Evolutionary conservation across 1,140 invertebrate genomes (phyloP), one percentile per base, ranked within the genome.

Genomic region (Bombus cullumanus): DNA sequence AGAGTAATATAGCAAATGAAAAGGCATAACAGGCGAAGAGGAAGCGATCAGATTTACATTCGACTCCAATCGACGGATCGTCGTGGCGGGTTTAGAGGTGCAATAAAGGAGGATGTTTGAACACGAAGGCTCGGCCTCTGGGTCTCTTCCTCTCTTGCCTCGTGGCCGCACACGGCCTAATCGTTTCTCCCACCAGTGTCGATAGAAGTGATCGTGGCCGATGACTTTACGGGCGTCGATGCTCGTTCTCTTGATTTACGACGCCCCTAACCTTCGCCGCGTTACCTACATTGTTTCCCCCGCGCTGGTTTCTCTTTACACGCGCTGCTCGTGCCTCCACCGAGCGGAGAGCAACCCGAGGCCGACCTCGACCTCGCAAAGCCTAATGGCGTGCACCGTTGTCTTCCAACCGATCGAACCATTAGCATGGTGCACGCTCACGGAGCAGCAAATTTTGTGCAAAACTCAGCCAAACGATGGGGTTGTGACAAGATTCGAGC

Each of bases 241-340:
- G 92, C 93, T 93, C 93, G 93, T 94, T 93, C 89, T 85, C 88
- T 90, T 94, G 93, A 94, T 94, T 94, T 94, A 94, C 91, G 92
- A 83, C 88, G 85, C 91, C 86, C 91, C 92, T 93, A 94, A 94
- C 93, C 92, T 92, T 94, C 92, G 89, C 88, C 90, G 89, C 88
- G 88, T 88, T 89, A 89, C 85, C 89, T 88, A 93, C 92, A 93
- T 93, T 93, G 93, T 93, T 92, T 92, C 76, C 86, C 74, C 86
- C 39, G 87, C 73, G 80, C 59, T 83, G 77, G 78, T 88, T 86
- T 91, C 81, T 86, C 89, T 88, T 91, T 90, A 81, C 88, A 89
- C 86, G 87, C 74, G 81, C 89, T 84, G 76, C 68, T 53, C 81
- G 75, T 85, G 69, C 62, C 84, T 77, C 73, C 86, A 80, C 79